A percentile compares a stretch with the other conserved stretches of the same genome.
Conservation (phyloP, 2,888 invertebrate species). For the Spialia ferax region DNA sequence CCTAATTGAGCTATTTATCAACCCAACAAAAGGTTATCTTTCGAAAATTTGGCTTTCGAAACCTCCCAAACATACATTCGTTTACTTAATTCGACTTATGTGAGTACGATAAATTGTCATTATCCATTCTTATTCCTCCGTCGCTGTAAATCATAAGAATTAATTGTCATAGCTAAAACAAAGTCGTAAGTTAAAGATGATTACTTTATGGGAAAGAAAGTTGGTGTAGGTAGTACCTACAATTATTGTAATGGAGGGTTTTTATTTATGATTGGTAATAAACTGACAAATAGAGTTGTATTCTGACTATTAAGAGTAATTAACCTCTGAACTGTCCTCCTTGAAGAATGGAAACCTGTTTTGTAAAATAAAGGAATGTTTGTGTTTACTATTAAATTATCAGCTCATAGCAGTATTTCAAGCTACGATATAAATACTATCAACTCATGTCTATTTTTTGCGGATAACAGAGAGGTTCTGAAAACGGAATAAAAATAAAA, state of each 20-base stretch:
- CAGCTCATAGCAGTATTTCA: not conserved
- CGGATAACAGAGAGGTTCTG: too few species aligned
- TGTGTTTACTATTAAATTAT: not conserved
- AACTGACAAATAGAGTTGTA: not conserved
- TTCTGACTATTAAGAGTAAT: not conserved
- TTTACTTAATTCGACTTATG: slow-evolving; percentile 35
- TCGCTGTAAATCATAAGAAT: slow-evolving; percentile 28
- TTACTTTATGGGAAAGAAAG: slow-evolving; percentile 31
- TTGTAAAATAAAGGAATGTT: not conserved
- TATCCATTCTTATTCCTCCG: slow-evolving; percentile 19
- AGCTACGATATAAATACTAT: not conserved
- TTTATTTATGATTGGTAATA: not conserved
- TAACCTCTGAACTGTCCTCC: not conserved
- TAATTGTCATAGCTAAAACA: slow-evolving; percentile 36
- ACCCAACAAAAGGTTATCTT: slow-evolving; percentile 35
- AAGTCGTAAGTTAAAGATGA: slow-evolving; percentile 27
- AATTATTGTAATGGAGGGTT: not conserved
- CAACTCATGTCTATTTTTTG: too few species aligned
- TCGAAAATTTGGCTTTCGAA: slow-evolving; percentile 37
- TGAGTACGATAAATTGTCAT: slow-evolving; percentile 22
- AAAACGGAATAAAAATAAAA: too few species aligned
- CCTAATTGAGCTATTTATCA: slow-evolving; percentile 40
- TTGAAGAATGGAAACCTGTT: not conserved
- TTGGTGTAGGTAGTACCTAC: not conserved
- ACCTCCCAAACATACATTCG: slow-evolving; percentile 34